Evolutionary conservation across 2,113 vertebrate species (phyloP).

Genomic region (Apteryx owenii): DNA sequence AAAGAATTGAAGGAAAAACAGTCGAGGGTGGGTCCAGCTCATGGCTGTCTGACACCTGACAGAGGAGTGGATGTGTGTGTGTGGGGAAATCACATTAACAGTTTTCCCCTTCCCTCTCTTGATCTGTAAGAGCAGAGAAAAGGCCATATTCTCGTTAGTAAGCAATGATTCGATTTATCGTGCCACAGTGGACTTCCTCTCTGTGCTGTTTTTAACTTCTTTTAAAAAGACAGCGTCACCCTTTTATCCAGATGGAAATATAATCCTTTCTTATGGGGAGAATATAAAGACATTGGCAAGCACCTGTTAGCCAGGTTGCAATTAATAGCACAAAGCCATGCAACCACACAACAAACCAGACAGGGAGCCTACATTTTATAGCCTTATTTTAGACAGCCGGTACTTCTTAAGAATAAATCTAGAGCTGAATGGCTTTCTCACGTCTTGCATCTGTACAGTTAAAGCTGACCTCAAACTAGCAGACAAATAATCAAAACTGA

Average conservation of each 20-base stretch:
- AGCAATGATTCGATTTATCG: not conserved
- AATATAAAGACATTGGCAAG: constrained; percentile 60
- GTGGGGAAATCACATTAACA: not conserved
- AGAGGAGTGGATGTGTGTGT: not conserved
- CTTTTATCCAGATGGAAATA: constrained; percentile 56
- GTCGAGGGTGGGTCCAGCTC: not conserved
- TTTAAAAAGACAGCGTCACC: not conserved
- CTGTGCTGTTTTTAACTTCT: not conserved
- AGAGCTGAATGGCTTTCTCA: constrained; percentile 50
- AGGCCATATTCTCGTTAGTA: not conserved
- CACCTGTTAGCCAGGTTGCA: constrained; percentile 75
- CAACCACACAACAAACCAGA: constrained; percentile 58
- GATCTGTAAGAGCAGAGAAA: not conserved
- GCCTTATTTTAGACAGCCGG: constrained; percentile 56
- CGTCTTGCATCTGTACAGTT: constrained; percentile 62
- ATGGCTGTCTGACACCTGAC: not conserved
- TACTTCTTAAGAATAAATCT: constrained; percentile 67
- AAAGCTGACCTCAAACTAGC: constrained; percentile 53
- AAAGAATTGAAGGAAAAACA: not conserved
- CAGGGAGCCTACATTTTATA: constrained; percentile 63
- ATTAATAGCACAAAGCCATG: constrained; percentile 60
- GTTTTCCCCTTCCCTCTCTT: not conserved
- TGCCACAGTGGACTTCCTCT: not conserved
- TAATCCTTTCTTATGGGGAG: constrained; percentile 25
- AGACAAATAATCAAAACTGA: constrained; percentile 67